Percentiles rank a stretch among this genome's conserved stretches.
These are phyloP conservation scores for Macroglossus sobrinus DNA, from an alignment of 2,113 vertebrate genomes.

Conservation along the genomic window DNA sequence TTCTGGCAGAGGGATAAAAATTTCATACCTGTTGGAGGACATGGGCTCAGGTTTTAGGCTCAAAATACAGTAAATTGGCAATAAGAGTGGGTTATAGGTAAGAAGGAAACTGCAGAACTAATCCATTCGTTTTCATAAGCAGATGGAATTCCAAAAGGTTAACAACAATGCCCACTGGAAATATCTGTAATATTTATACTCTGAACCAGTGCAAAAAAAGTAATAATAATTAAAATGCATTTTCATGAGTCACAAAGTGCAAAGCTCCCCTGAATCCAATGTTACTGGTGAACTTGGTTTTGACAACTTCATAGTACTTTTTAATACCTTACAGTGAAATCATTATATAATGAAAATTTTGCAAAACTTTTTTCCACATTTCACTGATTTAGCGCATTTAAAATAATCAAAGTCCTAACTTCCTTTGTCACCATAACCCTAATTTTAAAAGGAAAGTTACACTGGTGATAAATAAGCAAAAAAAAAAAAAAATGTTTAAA, in stretches of 20 bases:
- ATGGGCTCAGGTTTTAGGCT: conserved; percentile 85
- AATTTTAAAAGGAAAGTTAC: conserved; percentile 86
- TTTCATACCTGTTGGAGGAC: conserved; percentile 75
- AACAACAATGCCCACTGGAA: conserved; percentile 83
- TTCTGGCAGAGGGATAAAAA: conserved; percentile 75
- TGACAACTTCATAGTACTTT: conserved; percentile 75
- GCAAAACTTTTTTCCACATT: conserved; percentile 71
- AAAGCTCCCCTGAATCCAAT: conserved; percentile 78
- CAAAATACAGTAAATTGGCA: conserved; percentile 84
- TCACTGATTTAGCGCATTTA: conserved; percentile 79
- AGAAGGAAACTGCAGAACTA: conserved; percentile 64
- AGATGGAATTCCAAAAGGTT: conserved; percentile 79
- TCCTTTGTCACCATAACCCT: conserved; percentile 76
- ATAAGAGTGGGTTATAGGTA: conserved; percentile 65
- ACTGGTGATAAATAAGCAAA: conserved; percentile 74
- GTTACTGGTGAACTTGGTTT: conserved; percentile 71
- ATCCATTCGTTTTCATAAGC: conserved; percentile 77
- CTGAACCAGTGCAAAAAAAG: conserved; percentile 86
- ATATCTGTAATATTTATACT: conserved; percentile 80
- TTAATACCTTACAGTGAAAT: conserved; percentile 82
- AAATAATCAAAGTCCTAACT: conserved; percentile 77
- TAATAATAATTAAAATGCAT: conserved; percentile 81
- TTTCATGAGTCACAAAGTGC: conserved; percentile 85
- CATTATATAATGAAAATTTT: conserved; percentile 73
- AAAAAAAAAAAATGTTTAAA: conserved; percentile 66